phyloP scores from a whole-genome alignment of 2,797 vertebrate genomes.

The Malurus splendens region DNA sequence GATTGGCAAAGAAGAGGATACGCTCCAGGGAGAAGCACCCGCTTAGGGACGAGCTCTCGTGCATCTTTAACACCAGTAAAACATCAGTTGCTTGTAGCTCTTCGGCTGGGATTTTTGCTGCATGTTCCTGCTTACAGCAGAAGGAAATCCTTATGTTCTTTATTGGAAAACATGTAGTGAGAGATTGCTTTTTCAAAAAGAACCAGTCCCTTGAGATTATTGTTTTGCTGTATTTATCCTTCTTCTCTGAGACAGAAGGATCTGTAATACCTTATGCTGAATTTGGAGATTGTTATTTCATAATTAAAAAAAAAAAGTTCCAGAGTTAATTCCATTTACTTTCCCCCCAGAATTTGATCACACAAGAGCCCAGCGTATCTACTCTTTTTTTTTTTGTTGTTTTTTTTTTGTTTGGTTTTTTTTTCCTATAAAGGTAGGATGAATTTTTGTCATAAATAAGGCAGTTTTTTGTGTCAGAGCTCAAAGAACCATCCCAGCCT shows the following conservation, averaged over 20 bases:
- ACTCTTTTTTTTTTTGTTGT: not conserved
- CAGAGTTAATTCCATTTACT: not conserved
- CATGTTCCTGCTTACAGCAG: not conserved
- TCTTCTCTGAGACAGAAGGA: not conserved
- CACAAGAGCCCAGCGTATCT: fast-evolving
- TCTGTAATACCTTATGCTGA: not conserved
- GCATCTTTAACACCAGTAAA: not conserved
- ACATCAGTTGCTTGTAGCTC: not conserved
- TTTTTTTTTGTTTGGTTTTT: not conserved
- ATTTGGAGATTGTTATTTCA: fast-evolving
- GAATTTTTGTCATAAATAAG: not conserved
- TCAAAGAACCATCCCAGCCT: not conserved
- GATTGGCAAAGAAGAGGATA: fast-evolving
- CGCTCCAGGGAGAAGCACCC: too few relatives aligned
- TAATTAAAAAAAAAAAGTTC: not conserved
- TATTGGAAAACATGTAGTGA: not conserved
- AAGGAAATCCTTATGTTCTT: not conserved
- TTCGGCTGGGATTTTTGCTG: not conserved
- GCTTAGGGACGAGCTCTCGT: not conserved
- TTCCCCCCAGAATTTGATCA: not conserved
- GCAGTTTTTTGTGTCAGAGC: not conserved
- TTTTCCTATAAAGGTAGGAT: not conserved
- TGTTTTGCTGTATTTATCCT: not conserved
- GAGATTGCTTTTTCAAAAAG: not conserved
- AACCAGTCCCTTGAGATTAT: not conserved